phyloP scores from a whole-genome alignment of 2,797 vertebrate species.

The Ciconia nigra region DNA sequence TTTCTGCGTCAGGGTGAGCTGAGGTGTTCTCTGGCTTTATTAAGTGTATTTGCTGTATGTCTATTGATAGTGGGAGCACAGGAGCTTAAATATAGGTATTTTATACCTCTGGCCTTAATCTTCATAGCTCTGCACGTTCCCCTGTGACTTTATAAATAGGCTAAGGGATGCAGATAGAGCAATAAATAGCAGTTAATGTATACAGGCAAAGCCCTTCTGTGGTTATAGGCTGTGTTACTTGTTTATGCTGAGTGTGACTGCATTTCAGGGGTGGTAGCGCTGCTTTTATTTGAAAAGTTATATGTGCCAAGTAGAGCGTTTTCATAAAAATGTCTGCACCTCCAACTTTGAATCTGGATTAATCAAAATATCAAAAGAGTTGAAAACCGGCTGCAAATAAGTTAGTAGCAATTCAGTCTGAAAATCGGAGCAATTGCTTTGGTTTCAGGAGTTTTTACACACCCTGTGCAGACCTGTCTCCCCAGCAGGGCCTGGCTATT shows the following conservation, averaged over 20 bases:
- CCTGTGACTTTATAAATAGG: background rate
- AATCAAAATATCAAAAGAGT: accelerated
- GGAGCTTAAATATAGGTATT: background rate
- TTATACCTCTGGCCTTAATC: background rate
- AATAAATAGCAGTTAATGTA: background rate
- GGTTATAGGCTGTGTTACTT: background rate
- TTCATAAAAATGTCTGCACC: background rate
- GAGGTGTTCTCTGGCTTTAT: background rate
- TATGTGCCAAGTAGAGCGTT: accelerated
- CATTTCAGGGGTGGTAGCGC: background rate
- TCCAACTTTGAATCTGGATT: background rate
- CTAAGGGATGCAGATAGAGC: background rate
- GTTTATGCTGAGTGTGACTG: background rate
- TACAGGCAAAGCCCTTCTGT: background rate
- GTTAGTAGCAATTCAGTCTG: background rate
- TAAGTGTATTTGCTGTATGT: background rate
- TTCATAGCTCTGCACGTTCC: background rate
- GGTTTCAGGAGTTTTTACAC: background rate
- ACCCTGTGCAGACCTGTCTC: accelerated
- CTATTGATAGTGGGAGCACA: background rate
- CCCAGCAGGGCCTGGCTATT: background rate
- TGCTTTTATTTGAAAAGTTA: background rate
- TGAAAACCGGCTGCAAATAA: background rate
- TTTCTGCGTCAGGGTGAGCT: background rate
- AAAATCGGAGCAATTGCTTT: background rate